A percentile compares a stretch with the other conserved stretches of the same genome.
Conservation (phyloP, 2,888 invertebrate genomes). For the Heliothis peltigera region DNA sequence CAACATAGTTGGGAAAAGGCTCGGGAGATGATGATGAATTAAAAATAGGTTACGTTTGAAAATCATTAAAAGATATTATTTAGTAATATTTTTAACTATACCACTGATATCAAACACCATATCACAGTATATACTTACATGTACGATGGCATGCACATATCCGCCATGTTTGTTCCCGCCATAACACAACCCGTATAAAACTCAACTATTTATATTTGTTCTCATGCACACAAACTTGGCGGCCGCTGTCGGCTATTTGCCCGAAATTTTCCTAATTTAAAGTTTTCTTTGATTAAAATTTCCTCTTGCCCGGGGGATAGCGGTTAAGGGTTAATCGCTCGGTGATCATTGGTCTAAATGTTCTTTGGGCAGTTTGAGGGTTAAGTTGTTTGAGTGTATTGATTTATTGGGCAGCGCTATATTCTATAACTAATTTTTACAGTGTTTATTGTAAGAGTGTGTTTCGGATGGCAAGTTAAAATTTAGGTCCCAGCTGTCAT, state of each 20-base stretch:
- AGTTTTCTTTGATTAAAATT: constrained; percentile 63
- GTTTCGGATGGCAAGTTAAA: too few species aligned
- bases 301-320: constrained; percentile 32
- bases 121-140: background rate
- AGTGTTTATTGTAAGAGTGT: too few species aligned
- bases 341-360: constrained; percentile 26
- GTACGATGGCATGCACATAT: constrained; percentile 15
- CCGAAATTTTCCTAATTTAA: constrained; percentile 62
- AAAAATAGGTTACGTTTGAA: too few species aligned
- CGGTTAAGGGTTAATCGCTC: constrained; percentile 28
- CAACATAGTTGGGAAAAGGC: too few species aligned
- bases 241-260: constrained; percentile 55
- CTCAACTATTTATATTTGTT: constrained; percentile 69
- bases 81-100: too few species aligned
- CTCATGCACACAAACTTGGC: constrained; percentile 53
- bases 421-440: background rate
- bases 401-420: constrained; percentile 9
- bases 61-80: too few species aligned
- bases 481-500: too few species aligned
- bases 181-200: constrained; percentile 57
- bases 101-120: too few species aligned
- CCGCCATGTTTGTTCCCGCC: constrained; percentile 45
- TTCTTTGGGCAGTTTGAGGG: constrained; percentile 10
- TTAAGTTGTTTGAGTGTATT: background rate
- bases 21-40: too few species aligned